Evolutionary conservation across 2,797 vertebrate species (phyloP).

Genomic region (Cheirogaleus major): DNA sequence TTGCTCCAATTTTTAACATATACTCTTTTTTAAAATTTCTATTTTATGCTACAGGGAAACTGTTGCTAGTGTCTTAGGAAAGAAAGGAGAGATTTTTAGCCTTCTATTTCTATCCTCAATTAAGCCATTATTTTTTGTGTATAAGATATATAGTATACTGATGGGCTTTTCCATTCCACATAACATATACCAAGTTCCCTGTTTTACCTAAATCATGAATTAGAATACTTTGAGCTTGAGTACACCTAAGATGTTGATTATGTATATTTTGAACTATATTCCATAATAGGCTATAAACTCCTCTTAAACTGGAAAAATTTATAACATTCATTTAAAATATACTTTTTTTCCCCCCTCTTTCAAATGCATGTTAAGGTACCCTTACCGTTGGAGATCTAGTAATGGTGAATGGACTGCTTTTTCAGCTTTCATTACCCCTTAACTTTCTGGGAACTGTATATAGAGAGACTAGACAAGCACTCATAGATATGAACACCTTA

Average conservation of each 20-base stretch:
- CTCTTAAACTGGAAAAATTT: conserved; percentile 31
- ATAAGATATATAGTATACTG: not conserved
- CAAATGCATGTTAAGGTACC: conserved; percentile 86
- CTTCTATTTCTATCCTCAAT: conserved; percentile 29
- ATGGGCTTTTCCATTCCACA: not conserved
- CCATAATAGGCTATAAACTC: conserved; percentile 25
- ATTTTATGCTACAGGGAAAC: conserved; percentile 17
- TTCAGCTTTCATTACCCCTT: conserved; percentile 97
- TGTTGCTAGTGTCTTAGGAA: not conserved
- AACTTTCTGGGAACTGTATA: conserved; percentile 99
- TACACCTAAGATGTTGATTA: not conserved
- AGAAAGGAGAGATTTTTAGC: conserved; percentile 23
- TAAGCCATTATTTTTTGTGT: not conserved
- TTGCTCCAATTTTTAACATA: conserved; percentile 44
- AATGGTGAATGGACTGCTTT: conserved; percentile 98
- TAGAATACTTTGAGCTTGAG: conserved; percentile 39
- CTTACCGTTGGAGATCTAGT: conserved; percentile 98
- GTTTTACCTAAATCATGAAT: conserved; percentile 12
- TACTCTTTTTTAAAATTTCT: not conserved
- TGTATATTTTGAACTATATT: conserved; percentile 54
- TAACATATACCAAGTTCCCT: conserved; percentile 8
- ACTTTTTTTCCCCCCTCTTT: conserved; percentile 43
- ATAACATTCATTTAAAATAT: conserved; percentile 45
- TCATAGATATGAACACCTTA: conserved; percentile 98
- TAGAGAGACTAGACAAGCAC: conserved; percentile 98